Percentiles rank a stretch among this genome's conserved stretches.
phyloP scores from a whole-genome alignment of 2,113 vertebrate species.

The Zapornia atra region DNA sequence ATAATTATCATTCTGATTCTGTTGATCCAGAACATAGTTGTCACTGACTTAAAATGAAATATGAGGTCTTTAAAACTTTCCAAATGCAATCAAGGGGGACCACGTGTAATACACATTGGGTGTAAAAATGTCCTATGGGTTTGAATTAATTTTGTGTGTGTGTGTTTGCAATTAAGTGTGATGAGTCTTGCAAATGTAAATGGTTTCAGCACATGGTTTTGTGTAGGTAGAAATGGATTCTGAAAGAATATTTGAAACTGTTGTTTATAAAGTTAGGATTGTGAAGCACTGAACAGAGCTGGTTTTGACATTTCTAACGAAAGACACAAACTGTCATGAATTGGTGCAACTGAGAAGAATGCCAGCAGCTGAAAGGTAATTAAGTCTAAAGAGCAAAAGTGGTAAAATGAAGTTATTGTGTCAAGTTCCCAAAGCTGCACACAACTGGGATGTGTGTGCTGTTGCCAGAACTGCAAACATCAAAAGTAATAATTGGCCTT shows the following conservation, averaged over 20 bases:
- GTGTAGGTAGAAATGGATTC: neutral
- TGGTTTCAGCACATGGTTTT: neutral
- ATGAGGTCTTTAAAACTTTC: neutral
- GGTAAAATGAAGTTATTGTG: neutral
- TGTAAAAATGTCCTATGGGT: neutral
- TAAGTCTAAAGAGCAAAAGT: neutral
- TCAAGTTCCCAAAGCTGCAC: neutral
- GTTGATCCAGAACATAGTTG: neutral
- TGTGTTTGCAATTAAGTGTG: neutral
- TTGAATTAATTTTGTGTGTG: neutral
- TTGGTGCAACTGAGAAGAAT: neutral
- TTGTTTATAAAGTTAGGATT: neutral
- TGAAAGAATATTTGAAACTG: neutral
- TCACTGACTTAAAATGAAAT: neutral
- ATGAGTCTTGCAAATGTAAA: neutral
- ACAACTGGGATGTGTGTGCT: neutral
- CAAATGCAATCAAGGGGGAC: fast-evolving
- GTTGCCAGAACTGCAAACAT: neutral
- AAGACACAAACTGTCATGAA: neutral
- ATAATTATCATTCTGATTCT: neutral
- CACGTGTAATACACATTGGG: neutral
- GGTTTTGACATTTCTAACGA: neutral
- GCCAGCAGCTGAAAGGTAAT: neutral
- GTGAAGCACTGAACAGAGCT: neutral
- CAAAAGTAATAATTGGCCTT: neutral